Evolutionary conservation across 2,797 vertebrate genomes (phyloP).

Genomic region (Muscicapa comitata): DNA sequence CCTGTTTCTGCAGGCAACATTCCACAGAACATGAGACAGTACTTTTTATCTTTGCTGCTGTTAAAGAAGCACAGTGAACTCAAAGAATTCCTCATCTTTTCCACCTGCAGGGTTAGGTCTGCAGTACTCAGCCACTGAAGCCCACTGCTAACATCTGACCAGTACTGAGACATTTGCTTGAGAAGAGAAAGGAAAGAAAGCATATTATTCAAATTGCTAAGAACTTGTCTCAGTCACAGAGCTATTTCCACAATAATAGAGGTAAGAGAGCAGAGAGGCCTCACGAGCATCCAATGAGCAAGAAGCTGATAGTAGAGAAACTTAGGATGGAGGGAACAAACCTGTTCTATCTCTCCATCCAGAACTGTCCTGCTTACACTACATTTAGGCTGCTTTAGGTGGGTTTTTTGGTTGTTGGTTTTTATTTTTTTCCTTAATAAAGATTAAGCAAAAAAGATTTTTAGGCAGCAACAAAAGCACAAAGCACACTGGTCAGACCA

Average conservation of each 20-base stretch:
- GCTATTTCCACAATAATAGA: not conserved
- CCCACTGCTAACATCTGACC: not conserved
- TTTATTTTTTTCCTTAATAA: not conserved
- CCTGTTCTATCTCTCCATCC: not conserved
- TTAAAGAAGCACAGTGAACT: not conserved
- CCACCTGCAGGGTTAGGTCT: not conserved
- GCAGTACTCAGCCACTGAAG: not conserved
- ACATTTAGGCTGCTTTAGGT: not conserved
- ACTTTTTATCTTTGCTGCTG: not conserved
- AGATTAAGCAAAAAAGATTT: not conserved
- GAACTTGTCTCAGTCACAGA: not conserved
- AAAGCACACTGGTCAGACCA: not conserved
- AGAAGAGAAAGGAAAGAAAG: not conserved
- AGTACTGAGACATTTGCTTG: not conserved
- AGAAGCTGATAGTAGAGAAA: not conserved
- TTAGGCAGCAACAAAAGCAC: not conserved
- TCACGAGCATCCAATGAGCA: not conserved
- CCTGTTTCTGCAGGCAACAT: not conserved
- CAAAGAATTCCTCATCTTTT: not conserved
- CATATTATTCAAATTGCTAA: not conserved
- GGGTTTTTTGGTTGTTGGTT: not conserved
- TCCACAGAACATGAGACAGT: not conserved
- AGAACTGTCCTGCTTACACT: not conserved
- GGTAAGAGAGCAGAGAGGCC: not conserved
- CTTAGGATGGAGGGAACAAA: not conserved